Evolutionary conservation across 2,113 vertebrate genomes (phyloP).

Genomic region (Ceratotherium simum): DNA sequence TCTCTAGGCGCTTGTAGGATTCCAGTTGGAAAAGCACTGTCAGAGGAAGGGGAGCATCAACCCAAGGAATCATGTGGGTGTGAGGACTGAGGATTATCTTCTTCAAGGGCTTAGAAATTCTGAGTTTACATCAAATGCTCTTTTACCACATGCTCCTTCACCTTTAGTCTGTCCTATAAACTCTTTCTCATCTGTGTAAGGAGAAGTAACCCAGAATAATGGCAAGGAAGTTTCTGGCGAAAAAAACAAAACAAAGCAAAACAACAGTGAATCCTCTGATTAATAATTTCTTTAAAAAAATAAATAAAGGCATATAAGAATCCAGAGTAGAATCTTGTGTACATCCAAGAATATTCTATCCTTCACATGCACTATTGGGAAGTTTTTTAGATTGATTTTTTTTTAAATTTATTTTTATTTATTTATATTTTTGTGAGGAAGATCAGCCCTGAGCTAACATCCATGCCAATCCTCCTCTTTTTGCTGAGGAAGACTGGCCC

Average conservation of each 20-base stretch:
- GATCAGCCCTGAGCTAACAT: too few species aligned
- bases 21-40: background rate
- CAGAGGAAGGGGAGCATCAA: background rate
- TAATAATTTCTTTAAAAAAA: background rate
- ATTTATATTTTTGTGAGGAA: too few species aligned
- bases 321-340: background rate
- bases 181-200: background rate
- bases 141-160: background rate
- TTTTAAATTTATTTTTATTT: too few species aligned
- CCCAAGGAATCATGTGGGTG: background rate
- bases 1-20: background rate
- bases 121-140: background rate
- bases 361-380: background rate
- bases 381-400: background rate
- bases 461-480: too few species aligned
- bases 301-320: background rate
- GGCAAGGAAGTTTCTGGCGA: background rate
- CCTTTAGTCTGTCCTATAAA: background rate
- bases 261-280: background rate
- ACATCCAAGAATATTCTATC: background rate
- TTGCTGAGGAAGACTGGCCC: too few species aligned
- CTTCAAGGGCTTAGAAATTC: background rate
- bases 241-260: background rate
- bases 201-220: background rate
- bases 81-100: background rate